These are phyloP conservation scores for human DNA, from an alignment of 2,113 vertebrate genomes.

Conservation along the genomic window GRCh38 chr21:41215001-41215500, in stretches of 20 bases:
- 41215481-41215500: not conserved
- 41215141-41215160: not conserved
- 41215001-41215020: not conserved
- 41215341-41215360: not conserved
- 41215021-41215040: not conserved
- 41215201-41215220: fast-evolving
- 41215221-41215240: not conserved
- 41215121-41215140: not conserved
- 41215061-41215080: not conserved
- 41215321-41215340: not conserved
- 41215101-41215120: fast-evolving
- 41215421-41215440: no score
- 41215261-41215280: not conserved
- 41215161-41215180: no score
- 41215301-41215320: fast-evolving
- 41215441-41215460: not conserved
- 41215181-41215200: not conserved
- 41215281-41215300: no score
- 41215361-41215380: fast-evolving
- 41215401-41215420: fast-evolving
- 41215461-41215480: no score
- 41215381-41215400: not conserved
- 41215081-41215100: not conserved
- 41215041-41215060: not conserved
- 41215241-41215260: not conserved